Evolutionary conservation across 1,140 invertebrate genomes (phyloP).

Genomic region (Phocides pigmalion): DNA sequence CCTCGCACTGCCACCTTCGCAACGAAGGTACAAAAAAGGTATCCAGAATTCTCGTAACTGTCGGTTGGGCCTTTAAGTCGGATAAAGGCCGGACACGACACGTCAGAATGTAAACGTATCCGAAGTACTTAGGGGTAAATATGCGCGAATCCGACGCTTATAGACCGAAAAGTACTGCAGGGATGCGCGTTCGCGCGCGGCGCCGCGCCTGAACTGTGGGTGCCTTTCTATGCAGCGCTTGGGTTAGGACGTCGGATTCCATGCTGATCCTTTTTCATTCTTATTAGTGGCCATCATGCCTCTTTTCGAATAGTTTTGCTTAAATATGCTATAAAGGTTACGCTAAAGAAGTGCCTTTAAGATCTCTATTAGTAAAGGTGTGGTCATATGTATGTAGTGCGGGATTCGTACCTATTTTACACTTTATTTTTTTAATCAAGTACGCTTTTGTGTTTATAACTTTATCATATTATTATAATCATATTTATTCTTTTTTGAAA

Average conservation of each 20-base stretch:
- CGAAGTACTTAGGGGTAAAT: constrained; percentile 39
- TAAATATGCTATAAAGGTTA: too few species aligned
- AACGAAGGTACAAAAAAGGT: constrained; percentile 47
- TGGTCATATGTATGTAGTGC: too few species aligned
- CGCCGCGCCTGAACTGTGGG: constrained; percentile 48
- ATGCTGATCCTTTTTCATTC: not conserved
- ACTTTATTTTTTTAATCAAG: too few species aligned
- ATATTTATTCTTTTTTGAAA: too few species aligned
- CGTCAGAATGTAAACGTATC: constrained; percentile 31
- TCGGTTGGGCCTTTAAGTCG: constrained; percentile 46
- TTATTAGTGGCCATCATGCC: too few species aligned
- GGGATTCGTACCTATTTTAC: too few species aligned
- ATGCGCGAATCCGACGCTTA: constrained; percentile 4
- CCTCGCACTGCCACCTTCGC: not conserved
- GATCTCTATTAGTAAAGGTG: too few species aligned
- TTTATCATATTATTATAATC: too few species aligned
- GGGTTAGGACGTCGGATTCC: not conserved
- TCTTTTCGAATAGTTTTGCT: too few species aligned
- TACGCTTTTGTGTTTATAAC: too few species aligned
- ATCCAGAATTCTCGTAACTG: constrained; percentile 54
- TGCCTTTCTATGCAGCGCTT: constrained; percentile 50
- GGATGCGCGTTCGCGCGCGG: constrained; percentile 22
- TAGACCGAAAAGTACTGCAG: constrained; percentile 43
- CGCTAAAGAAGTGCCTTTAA: too few species aligned
- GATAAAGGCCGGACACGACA: constrained; percentile 40